Conservation (phyloP, 2,797 vertebrate genomes). For the Propithecus deckenii region DNA sequence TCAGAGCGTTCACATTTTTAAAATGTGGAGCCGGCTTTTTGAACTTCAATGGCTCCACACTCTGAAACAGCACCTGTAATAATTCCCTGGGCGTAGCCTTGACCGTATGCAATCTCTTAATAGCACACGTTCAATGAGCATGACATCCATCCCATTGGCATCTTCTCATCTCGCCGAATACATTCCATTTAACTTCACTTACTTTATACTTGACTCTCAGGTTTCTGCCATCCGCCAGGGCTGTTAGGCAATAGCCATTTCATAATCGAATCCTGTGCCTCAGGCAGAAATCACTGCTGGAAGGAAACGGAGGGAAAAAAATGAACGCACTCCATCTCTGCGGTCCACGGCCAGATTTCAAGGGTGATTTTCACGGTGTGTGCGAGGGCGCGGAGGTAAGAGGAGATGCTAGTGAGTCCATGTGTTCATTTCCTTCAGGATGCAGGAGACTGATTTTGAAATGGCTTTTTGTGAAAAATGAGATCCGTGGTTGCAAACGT, state of each 20-base stretch:
- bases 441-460: background rate
- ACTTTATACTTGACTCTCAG: slow-evolving; percentile 53
- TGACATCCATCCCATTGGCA: background rate
- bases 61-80: background rate
- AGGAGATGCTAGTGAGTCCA: too few relatives aligned
- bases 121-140: slow-evolving; percentile 51
- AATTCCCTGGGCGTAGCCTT: background rate
- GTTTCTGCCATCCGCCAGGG: background rate
- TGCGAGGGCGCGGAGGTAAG: background rate
- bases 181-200: slow-evolving; percentile 57
- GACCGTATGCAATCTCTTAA: slow-evolving; percentile 47
- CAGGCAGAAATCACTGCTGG: slow-evolving; percentile 63
- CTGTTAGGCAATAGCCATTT: slow-evolving; percentile 47
- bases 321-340: fast-evolving
- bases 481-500: background rate
- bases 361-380: fast-evolving
- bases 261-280: slow-evolving; percentile 65
- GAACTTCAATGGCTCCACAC: background rate
- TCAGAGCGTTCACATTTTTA: background rate
- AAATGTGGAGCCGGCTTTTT: background rate
- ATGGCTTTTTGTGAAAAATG: background rate
- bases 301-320: slow-evolving; percentile 40
- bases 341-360: too few relatives aligned
- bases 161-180: background rate
- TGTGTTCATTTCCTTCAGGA: background rate